Base-by-base conservation (phyloP, 1,140 invertebrate genomes). In the Popillia japonica region DNA sequence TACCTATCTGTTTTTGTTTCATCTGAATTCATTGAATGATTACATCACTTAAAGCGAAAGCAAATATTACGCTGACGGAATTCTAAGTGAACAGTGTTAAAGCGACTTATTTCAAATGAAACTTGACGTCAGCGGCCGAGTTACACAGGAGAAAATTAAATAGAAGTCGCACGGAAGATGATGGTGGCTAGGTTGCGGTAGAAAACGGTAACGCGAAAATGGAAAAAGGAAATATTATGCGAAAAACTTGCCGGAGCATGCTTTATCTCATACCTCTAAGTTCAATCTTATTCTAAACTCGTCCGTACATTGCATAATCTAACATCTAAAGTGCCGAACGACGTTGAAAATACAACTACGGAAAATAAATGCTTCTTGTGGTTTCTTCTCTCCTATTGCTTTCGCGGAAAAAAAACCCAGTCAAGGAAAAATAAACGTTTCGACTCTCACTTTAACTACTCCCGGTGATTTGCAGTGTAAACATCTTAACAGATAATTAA, bases 251-350 rank as follows among this genome's bases (percentile, higher is more conserved):
- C 17, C 61, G 11, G 17, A 6, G 22, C 61, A 22, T 68, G 61
- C 11, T 68, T 34, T 68, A 68, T 68, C 61, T 68, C 61, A 10
- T 68, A 27, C 61, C 22, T 8, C 61, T 68, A 68, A 68, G 17
- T 68, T 27, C 61, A 23, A 68, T 68, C 61, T 68, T 68, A 68
- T 68, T 68, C 61, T 68, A 68, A 68, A 68, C 61, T 68, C 61
- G 61, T 68, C 22, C 61, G 61, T 68, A 68, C 61, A 68, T 68
- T 27, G 22, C 61, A 68, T 27, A 68, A 68, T 68, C 61, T 68
- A 68, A 68, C 61, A 68, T 68, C 61, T 68, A 17, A 27, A 68
- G 22, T 22, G 61, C 61, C 61, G 61, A 68, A 68, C 22, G 61
- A 68, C 22, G 61, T 68, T 34, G 61, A 68, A 68, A 68, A 68